Conservation (phyloP, 2,888 invertebrate species). For the Epirrhoe tristata region DNA sequence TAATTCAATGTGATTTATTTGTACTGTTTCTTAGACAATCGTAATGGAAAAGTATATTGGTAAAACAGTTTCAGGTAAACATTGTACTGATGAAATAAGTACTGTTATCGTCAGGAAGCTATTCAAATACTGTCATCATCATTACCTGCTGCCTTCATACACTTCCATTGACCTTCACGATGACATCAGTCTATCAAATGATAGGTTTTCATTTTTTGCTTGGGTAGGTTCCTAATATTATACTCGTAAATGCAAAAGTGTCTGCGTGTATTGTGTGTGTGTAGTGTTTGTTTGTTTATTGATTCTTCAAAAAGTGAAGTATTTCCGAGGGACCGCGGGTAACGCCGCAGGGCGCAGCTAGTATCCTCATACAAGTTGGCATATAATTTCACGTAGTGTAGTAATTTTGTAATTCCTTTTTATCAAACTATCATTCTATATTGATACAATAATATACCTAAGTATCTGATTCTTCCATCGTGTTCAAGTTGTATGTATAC, state of each 20-base stretch:
- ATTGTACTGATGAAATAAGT: neutral
- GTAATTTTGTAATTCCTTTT: too few relatives aligned
- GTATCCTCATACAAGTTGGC: too few relatives aligned
- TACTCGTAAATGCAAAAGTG: too few relatives aligned
- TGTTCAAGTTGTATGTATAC: neutral
- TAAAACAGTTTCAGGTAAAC: neutral
- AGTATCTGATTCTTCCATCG: neutral
- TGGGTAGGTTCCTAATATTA: too few relatives aligned
- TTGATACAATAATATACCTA: neutral
- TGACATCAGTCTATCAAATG: neutral
- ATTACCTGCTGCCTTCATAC: neutral
- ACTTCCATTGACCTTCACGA: neutral
- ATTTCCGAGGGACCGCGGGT: too few relatives aligned
- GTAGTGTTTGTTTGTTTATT: too few relatives aligned
- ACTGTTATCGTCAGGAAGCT: neutral
- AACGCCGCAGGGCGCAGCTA: too few relatives aligned
- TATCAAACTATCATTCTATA: too few relatives aligned
- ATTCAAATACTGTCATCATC: neutral
- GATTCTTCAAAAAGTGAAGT: too few relatives aligned
- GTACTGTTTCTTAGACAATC: slow-evolving; percentile 35
- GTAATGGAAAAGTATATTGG: slow-evolving; percentile 29
- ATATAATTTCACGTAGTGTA: too few relatives aligned
- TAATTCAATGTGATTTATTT: slow-evolving; percentile 51
- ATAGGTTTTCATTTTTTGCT: neutral
- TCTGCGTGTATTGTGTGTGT: too few relatives aligned